Evolutionary conservation across 2,113 vertebrate species (phyloP), one percentile per base, ranked within the genome.

Genomic region (Bubo bubo): DNA sequence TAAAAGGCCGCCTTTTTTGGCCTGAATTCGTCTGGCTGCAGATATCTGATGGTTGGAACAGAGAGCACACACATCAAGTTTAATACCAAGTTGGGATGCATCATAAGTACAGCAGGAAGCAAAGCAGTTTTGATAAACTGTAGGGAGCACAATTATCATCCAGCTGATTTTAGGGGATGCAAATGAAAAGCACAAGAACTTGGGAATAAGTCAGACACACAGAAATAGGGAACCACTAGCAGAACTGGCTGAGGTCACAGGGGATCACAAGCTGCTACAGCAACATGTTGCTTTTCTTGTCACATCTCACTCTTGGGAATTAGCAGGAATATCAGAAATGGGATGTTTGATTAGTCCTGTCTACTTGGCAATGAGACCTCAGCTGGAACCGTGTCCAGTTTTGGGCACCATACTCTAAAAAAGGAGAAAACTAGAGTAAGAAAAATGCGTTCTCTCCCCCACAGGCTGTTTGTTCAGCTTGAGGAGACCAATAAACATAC

Each of bases 1-100:
- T 92, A 62, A 81, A 86, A 86, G 80, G 55, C 22, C 2, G 14
- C 87, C 87, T 90, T 97, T 95, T 96, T 95, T 93, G 85, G 74
- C 49, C 79, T 81, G 39, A 79, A 56, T 94, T 87, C 0, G 0
- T 79, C 66, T 86, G 66, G 43, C 90, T 90, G 74, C 58, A 94
- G 28, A 52, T 55, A 76, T 75, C 47, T 64, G 32, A 86, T 60
- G 60, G 53, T 1, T 72, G 22, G 35, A 94, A 94, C 58, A 88
- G 66, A 75, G 9, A 74, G n/a, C 47, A 90, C 27, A 53, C 14
- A 70, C 39, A 52, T 15, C 14, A 88, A 91, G 60, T 87, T 90
- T 55, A 94, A 77, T 59, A 79, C 24, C 20, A 71, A 95, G 49
- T 6, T 68, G 49, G 14, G 73, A 86, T 74, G 35, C 0, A 0